phyloP scores from a whole-genome alignment of 1,140 invertebrate species.

The Ceratoteleas bidentatus region DNA sequence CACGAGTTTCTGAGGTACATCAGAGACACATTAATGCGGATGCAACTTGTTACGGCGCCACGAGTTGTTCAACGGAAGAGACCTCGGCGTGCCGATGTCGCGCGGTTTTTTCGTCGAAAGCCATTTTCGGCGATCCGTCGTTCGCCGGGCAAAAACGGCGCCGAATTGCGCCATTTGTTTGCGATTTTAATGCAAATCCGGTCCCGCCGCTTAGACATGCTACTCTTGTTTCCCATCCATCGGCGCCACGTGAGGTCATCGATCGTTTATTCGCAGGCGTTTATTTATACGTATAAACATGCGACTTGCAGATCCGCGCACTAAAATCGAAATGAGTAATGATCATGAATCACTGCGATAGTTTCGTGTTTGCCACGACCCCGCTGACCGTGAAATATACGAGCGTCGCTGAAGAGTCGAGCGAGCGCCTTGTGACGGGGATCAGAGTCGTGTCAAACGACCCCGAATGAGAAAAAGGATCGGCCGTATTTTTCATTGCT shows the following conservation, averaged over 20 bases:
- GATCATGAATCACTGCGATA: slow-evolving; percentile 45
- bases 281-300: slow-evolving; percentile 34
- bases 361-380: slow-evolving; percentile 49
- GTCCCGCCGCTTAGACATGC: background rate
- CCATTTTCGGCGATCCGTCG: too few species aligned
- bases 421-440: slow-evolving; percentile 21
- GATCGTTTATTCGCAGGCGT: slow-evolving; percentile 20
- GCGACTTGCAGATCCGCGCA: slow-evolving; percentile 34
- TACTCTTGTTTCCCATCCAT: slow-evolving; percentile 24
- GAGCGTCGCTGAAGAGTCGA: slow-evolving; percentile 34
- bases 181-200: too few species aligned
- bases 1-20: slow-evolving; percentile 8
- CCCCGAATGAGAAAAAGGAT: slow-evolving; percentile 22
- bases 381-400: slow-evolving; percentile 48
- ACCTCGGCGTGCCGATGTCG: too few species aligned
- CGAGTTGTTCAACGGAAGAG: background rate
- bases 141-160: too few species aligned
- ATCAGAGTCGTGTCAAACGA: slow-evolving; percentile 24
- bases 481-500: slow-evolving; percentile 37
- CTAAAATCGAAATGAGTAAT: slow-evolving; percentile 45
- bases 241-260: slow-evolving; percentile 30
- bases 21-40: slow-evolving; percentile 4
- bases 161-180: too few species aligned
- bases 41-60: slow-evolving; percentile 3
- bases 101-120: background rate